A percentile compares a stretch with the other conserved stretches of the same genome.
Evolutionary conservation across 92 coral and sea anemone species (phyloP).

Genomic region (Montipora capitata): DNA sequence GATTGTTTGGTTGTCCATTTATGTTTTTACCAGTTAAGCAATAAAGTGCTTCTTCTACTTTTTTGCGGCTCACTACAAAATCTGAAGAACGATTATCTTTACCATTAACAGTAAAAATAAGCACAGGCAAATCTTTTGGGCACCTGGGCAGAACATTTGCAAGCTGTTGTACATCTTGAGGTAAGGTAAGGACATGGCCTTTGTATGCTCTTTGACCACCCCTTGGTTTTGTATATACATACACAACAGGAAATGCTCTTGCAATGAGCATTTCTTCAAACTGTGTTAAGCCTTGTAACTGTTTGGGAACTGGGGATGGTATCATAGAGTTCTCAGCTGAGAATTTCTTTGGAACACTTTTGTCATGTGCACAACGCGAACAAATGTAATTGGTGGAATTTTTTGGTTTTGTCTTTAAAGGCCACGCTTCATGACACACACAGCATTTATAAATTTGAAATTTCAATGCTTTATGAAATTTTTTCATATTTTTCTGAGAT

Average conservation of each 20-base stretch:
- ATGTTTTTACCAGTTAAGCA: too few species aligned
- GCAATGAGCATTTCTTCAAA: constrained; percentile 75
- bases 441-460: too few species aligned
- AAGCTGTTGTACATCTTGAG: constrained; percentile 74
- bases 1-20: too few species aligned
- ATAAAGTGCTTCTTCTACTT: too few species aligned
- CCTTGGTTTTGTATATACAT: constrained; percentile 68
- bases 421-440: too few species aligned
- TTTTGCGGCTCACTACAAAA: too few species aligned
- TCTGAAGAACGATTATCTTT: too few species aligned
- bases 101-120: too few species aligned
- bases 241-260: constrained; percentile 71
- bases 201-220: constrained; percentile 79
- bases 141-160: constrained; percentile 47
- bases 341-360: constrained; percentile 67
- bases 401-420: constrained; percentile 15
- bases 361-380: constrained; percentile 59
- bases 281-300: constrained; percentile 64
- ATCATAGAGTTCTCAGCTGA: constrained; percentile 55
- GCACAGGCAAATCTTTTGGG: too few species aligned
- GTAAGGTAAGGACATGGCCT: constrained; percentile 61
- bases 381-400: constrained; percentile 32
- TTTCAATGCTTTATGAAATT: too few species aligned
- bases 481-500: too few species aligned
- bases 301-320: constrained; percentile 67